Percentiles rank a stretch among this genome's conserved stretches.
Evolutionary conservation across 2,797 vertebrate species (phyloP).

Genomic region (Tragelaphus oryx): DNA sequence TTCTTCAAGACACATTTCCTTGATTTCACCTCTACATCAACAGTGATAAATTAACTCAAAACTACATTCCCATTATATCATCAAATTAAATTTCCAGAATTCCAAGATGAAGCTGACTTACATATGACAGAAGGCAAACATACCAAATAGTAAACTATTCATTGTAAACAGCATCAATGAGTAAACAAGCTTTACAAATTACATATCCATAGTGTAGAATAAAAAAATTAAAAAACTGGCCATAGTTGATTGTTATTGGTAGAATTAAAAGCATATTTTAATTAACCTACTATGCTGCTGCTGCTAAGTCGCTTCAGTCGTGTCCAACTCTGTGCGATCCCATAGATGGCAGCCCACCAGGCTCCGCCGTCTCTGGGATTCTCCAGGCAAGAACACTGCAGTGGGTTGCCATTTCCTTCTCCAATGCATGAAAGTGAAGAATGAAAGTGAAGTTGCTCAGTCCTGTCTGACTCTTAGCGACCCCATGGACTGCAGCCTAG

Average conservation of each 20-base stretch:
- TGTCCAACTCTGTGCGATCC: too few species aligned
- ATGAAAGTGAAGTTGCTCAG: too few species aligned
- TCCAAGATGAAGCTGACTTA: neutral
- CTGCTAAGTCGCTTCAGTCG: too few species aligned
- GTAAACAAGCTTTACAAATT: neutral
- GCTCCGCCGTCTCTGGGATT: too few species aligned
- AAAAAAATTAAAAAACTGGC: neutral
- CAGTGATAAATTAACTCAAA: neutral
- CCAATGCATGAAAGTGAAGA: too few species aligned
- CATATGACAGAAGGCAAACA: neutral
- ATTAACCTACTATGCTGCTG: neutral
- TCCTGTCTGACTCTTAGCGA: too few species aligned
- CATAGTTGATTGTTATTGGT: neutral
- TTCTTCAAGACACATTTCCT: neutral
- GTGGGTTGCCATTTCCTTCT: too few species aligned
- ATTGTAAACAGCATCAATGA: neutral
- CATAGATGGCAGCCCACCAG: too few species aligned
- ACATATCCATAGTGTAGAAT: neutral
- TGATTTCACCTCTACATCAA: neutral
- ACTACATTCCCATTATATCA: neutral
- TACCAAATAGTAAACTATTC: neutral
- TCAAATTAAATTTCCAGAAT: neutral
- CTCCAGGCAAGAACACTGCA: too few species aligned
- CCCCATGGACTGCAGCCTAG: too few species aligned
- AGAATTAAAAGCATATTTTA: neutral